Evolutionary conservation across 1,140 invertebrate species (phyloP).

Genomic region (Grapholita molesta): DNA sequence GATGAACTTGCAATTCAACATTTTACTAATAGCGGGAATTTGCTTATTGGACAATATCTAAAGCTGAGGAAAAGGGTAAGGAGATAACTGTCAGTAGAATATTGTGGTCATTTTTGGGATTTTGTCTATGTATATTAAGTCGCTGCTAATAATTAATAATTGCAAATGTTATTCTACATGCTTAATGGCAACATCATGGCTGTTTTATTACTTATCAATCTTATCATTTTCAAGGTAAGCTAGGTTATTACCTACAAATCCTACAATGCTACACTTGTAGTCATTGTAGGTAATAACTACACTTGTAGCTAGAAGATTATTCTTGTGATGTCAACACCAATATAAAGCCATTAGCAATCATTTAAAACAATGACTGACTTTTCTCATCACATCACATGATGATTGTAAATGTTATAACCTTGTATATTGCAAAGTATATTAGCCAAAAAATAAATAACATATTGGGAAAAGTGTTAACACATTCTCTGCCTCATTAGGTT

Average conservation of each 20-base stretch:
- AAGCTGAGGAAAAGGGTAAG: no score
- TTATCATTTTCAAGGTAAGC: background rate
- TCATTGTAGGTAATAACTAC: no score
- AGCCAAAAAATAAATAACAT: background rate
- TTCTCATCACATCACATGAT: background rate
- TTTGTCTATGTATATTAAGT: no score
- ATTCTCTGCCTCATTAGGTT: background rate
- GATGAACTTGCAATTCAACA: no score
- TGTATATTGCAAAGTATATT: background rate
- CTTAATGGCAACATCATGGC: conserved; percentile 1
- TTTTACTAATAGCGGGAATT: no score
- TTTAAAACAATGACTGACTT: conserved; percentile 10
- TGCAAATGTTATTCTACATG: background rate
- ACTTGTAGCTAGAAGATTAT: background rate
- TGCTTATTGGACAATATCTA: no score
- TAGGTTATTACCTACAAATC: no score
- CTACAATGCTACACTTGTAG: no score
- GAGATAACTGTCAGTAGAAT: no score
- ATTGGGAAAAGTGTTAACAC: background rate
- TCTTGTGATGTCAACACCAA: background rate
- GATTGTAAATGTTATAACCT: background rate
- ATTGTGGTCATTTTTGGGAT: no score
- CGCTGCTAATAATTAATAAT: no score
- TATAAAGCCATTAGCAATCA: background rate
- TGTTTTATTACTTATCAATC: background rate